phyloP scores from a whole-genome alignment of 2,797 vertebrate genomes.

The Sardinella longiceps region DNA sequence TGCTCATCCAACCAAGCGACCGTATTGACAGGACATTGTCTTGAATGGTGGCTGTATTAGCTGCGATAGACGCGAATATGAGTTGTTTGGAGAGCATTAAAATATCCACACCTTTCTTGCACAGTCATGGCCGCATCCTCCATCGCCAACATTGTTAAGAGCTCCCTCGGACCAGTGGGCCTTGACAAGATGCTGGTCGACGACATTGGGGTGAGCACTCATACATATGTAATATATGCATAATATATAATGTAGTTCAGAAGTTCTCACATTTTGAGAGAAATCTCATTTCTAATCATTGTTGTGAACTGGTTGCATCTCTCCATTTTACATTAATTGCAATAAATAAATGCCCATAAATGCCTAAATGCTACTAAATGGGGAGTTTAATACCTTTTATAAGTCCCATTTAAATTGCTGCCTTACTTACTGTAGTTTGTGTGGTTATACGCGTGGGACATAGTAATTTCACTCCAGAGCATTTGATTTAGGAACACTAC shows the following conservation, averaged over 20 bases:
- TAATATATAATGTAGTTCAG: too few species aligned
- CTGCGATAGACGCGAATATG: not conserved
- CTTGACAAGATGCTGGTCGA: constrained; percentile 98
- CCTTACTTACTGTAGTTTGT: constrained; percentile 65
- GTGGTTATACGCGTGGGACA: constrained; percentile 81
- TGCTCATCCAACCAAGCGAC: not conserved
- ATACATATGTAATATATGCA: too few species aligned
- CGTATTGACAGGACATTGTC: not conserved
- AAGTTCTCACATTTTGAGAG: too few species aligned
- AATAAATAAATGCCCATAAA: too few species aligned
- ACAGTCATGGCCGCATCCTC: constrained; percentile 94
- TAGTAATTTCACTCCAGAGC: constrained; percentile 58
- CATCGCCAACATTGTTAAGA: constrained; percentile 98
- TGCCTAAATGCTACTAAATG: too few species aligned
- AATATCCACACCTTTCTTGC: not conserved
- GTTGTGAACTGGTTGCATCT: too few species aligned
- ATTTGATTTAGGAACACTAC: not conserved
- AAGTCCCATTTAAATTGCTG: constrained; percentile 77
- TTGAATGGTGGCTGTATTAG: not conserved
- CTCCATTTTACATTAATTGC: too few species aligned
- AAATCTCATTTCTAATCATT: too few species aligned
- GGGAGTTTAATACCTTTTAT: too few species aligned
- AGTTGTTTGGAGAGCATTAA: not conserved
- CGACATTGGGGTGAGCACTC: constrained; percentile 90
- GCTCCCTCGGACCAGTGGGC: constrained; percentile 94